Evolutionary conservation across 1,140 invertebrate genomes (phyloP), one percentile per base, ranked within the genome.

Genomic region (Drosophila jambulina): DNA sequence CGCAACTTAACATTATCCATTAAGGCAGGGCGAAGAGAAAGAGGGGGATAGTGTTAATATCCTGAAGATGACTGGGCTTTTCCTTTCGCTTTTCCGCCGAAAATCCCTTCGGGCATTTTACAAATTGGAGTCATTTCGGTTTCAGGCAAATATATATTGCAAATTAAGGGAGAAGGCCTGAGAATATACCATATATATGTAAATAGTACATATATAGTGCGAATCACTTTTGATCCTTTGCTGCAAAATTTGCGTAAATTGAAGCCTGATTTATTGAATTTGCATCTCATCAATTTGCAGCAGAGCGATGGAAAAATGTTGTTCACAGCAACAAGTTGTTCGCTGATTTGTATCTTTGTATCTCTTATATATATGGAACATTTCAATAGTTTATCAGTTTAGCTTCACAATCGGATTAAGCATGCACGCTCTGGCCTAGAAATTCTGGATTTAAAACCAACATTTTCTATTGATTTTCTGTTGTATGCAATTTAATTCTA

Each of bases 211-310:
- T 34, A 23, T 36, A 23, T 25, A 38, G 19, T 32, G 51, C 32
- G 32, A 38, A 36, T 54, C 53, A 54, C 21, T 65, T 36, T 43
- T 48, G 38, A 13, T 29, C n/a, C 23, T 36, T 21, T 19, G 49
- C 42, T 34, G 43, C 51, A 51, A 36, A 36, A 68, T 40, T 43
- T 57, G 48, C 57, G 70, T 19, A 75, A 78, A 86, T 78, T 63
- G 78, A 70, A 60, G 68, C 42, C 61, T 77, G 78, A 75, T 86
- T 85, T 85, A 86, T 85, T 86, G 74, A 70, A 86, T 86, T 86
- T 82, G 69, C 61, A 86, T 54, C 56, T 63, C 59, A 53, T 56
- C 46, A 48, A 54, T 57, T 54, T 79, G 36, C 54, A 79, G 19
- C 19, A n/a, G 17, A 21, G 51, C 27, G 19, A 48, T 21, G 25